A percentile compares a stretch with the other conserved stretches of the same genome.
phyloP scores from a whole-genome alignment of 2,888 invertebrate species.

The Phania funesta region DNA sequence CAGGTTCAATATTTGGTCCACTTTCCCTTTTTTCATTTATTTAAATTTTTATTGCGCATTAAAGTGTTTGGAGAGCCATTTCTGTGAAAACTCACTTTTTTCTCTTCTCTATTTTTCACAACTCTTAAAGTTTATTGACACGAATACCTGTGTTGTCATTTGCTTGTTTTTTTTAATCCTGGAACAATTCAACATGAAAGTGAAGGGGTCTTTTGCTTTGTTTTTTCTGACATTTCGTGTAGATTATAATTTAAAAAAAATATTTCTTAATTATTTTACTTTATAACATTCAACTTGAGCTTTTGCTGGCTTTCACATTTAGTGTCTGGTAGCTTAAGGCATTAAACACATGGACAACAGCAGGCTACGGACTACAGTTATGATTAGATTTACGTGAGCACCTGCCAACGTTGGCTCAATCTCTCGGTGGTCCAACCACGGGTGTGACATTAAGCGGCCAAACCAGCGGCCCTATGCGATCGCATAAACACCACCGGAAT shows the following conservation, averaged over 20 bases:
- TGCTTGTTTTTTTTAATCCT: not conserved
- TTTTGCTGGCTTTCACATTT: not conserved
- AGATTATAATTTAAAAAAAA: not conserved
- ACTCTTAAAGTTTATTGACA: constrained; percentile 18
- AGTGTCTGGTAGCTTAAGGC: not conserved
- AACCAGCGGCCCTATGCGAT: too few relatives aligned
- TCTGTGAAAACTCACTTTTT: not conserved
- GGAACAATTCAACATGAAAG: not conserved
- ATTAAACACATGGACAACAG: not conserved
- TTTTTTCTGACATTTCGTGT: not conserved
- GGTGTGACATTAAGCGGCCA: too few relatives aligned
- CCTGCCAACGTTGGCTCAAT: too few relatives aligned
- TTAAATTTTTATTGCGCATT: not conserved
- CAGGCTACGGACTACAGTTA: not conserved
- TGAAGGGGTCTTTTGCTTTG: not conserved
- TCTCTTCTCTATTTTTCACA: not conserved
- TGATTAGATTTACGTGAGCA: too few relatives aligned
- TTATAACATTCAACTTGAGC: not conserved
- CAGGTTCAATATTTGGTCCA: not conserved
- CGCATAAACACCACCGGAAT: too few relatives aligned
- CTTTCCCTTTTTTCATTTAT: not conserved
- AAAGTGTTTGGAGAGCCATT: not conserved
- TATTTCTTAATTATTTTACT: too few relatives aligned
- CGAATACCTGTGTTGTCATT: not conserved
- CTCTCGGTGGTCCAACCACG: too few relatives aligned